Evolutionary conservation across 2,113 vertebrate genomes (phyloP).

Genomic region (Arvicanthis niloticus): DNA sequence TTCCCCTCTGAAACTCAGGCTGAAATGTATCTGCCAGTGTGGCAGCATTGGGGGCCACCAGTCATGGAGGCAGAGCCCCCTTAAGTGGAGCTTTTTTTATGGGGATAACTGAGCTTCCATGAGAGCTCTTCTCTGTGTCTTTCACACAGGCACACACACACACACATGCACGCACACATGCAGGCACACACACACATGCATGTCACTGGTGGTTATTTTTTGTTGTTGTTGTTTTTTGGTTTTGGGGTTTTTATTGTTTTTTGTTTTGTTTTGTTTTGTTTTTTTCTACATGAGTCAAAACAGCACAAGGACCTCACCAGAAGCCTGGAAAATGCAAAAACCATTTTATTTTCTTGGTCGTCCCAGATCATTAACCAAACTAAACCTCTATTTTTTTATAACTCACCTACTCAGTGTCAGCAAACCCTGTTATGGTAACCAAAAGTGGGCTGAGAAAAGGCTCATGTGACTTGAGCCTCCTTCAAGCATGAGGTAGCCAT

Average conservation of each 20-base stretch:
- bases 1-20: not conserved
- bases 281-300: not conserved
- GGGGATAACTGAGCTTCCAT: not conserved
- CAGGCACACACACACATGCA: not conserved
- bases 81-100: not conserved
- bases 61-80: not conserved
- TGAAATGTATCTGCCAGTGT: not conserved
- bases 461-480: not conserved
- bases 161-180: not conserved
- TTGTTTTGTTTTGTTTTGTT: too few species aligned
- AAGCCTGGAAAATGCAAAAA: not conserved
- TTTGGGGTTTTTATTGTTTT: too few species aligned
- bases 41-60: not conserved
- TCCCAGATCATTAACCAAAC: not conserved
- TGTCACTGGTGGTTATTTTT: not conserved
- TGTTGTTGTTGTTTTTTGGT: too few species aligned
- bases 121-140: not conserved
- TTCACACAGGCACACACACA: not conserved
- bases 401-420: not conserved
- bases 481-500: too few species aligned
- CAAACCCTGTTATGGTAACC: not conserved
- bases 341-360: not conserved
- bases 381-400: not conserved
- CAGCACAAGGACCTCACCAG: not conserved
- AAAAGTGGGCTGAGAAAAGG: not conserved